Evolutionary conservation across 2,797 vertebrate species (phyloP).

Genomic region (Alfaro cultratus): DNA sequence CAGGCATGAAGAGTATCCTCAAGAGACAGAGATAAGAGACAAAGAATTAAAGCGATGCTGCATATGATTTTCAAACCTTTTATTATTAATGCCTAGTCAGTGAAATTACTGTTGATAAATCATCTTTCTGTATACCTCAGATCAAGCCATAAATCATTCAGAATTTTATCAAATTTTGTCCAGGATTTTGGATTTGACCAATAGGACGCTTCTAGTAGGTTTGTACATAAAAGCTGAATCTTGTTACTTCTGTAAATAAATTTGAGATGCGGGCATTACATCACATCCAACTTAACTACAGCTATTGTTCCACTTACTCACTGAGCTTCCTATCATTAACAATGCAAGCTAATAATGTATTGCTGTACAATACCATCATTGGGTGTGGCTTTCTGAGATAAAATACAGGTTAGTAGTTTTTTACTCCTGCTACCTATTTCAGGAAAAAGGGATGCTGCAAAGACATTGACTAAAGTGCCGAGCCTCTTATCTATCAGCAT

Average conservation of each 20-base stretch:
- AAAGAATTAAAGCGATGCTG: conserved; percentile 36
- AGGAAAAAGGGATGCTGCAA: background rate
- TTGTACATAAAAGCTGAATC: background rate
- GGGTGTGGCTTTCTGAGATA: background rate
- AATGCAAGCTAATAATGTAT: background rate
- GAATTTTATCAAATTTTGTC: background rate
- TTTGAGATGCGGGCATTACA: background rate
- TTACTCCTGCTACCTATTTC: background rate
- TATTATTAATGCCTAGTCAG: conserved; percentile 39
- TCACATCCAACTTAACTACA: background rate
- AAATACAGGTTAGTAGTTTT: background rate
- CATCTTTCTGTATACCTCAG: conserved; percentile 25
- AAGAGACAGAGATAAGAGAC: conserved; percentile 35
- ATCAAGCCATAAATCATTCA: background rate
- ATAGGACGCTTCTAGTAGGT: background rate
- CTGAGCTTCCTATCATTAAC: background rate
- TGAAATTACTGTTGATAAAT: conserved; percentile 50
- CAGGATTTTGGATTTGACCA: background rate
- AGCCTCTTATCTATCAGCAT: background rate
- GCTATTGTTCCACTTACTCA: background rate
- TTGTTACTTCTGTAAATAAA: background rate
- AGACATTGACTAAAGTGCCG: background rate
- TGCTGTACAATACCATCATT: background rate
- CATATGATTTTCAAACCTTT: conserved; percentile 41
- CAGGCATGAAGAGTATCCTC: conserved; percentile 69